Evolutionary conservation across 2,888 invertebrate species (phyloP).

Genomic region (Mimumesa dahlbomi): DNA sequence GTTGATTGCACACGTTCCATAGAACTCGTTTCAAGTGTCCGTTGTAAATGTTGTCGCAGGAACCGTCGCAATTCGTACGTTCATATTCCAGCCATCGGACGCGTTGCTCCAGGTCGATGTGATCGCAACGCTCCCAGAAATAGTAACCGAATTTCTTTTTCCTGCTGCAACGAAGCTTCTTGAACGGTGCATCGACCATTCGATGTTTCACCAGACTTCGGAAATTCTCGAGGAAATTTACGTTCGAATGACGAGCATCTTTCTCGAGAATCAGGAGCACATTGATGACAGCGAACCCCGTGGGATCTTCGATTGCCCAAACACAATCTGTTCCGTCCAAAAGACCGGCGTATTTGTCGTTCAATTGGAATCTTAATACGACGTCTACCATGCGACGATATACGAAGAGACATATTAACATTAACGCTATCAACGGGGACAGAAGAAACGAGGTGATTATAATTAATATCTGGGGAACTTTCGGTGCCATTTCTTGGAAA

Average conservation of each 20-base stretch:
- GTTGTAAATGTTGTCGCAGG: constrained; percentile 66
- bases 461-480: constrained; percentile 38
- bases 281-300: constrained; percentile 81
- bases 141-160: constrained; percentile 81
- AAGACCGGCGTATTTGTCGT: constrained; percentile 80
- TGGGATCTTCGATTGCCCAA: constrained; percentile 82
- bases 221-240: constrained; percentile 57
- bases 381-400: constrained; percentile 59
- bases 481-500: constrained; percentile 29
- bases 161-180: constrained; percentile 81
- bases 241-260: constrained; percentile 45
- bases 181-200: constrained; percentile 50
- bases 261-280: constrained; percentile 81
- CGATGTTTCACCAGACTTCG: constrained; percentile 54
- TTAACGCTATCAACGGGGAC: constrained; percentile 46
- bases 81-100: constrained; percentile 79
- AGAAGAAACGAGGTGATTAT: constrained; percentile 52
- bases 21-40: constrained; percentile 78
- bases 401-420: constrained; percentile 50
- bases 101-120: constrained; percentile 79
- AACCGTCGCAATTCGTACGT: constrained; percentile 62
- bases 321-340: constrained; percentile 82
- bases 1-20: constrained; percentile 77
- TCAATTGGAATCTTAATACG: constrained; percentile 62
- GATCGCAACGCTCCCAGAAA: constrained; percentile 80